Evolutionary conservation across 2,113 vertebrate species (phyloP).

Genomic region (Takifugu flavidus): DNA sequence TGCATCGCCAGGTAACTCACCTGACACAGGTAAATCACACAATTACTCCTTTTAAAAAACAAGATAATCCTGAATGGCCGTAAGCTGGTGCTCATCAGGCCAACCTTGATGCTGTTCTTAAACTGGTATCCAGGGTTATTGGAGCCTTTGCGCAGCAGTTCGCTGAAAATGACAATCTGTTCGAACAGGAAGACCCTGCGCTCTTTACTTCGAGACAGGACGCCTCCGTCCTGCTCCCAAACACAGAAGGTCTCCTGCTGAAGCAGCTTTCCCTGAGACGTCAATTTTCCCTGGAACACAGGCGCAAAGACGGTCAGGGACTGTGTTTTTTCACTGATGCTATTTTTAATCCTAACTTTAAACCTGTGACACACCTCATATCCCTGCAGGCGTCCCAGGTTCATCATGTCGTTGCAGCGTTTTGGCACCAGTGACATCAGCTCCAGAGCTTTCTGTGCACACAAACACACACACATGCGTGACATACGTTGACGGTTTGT

Average conservation of each 20-base stretch:
- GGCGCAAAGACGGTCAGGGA: neutral
- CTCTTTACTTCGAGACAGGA: constrained; percentile 93
- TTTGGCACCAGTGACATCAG: constrained; percentile 98
- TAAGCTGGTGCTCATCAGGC: neutral
- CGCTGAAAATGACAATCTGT: constrained; percentile 96
- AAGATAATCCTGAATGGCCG: neutral
- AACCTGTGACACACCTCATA: constrained; percentile 83
- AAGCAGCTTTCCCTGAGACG: constrained; percentile 94
- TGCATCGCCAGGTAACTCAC: constrained; percentile 94
- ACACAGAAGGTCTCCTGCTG: constrained; percentile 98
- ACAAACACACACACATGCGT: neutral
- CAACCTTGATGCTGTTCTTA: constrained; percentile 95
- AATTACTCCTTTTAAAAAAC: fast-evolving
- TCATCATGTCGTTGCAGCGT: constrained; percentile 99
- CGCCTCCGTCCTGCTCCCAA: constrained; percentile 89
- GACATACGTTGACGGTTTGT: neutral
- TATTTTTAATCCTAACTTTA: neutral
- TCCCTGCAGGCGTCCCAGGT: constrained; percentile 93
- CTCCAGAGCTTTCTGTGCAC: constrained; percentile 81
- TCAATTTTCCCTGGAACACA: constrained; percentile 86
- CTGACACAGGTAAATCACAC: constrained; percentile 58
- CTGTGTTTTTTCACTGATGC: neutral
- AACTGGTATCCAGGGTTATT: constrained; percentile 94
- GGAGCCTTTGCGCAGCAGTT: constrained; percentile 92
- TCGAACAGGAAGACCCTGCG: constrained; percentile 97